These are phyloP conservation scores for Aradophagus sp. DNA, from an alignment of 1,140 invertebrate species.

Conservation along the genomic window DNA sequence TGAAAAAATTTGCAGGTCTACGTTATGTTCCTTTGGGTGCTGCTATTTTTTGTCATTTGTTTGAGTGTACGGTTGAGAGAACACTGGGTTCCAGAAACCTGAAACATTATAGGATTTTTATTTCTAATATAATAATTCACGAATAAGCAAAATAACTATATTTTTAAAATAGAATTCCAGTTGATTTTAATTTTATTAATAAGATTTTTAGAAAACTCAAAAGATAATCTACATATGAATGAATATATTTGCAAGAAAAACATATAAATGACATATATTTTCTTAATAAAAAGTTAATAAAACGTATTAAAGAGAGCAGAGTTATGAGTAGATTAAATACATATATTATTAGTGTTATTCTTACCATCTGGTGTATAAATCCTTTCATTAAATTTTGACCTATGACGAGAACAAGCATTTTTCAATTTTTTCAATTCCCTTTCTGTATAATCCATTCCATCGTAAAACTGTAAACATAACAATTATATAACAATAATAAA, in stretches of 20 bases:
- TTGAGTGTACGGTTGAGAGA: conserved; percentile 54
- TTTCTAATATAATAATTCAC: no score
- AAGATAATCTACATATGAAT: no score
- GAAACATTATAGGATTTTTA: conserved; percentile 19
- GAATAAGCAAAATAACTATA: no score
- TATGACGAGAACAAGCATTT: conserved; percentile 74
- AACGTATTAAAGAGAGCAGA: neutral
- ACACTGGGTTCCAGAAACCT: conserved; percentile 71
- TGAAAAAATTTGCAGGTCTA: no score
- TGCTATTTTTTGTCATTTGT: no score
- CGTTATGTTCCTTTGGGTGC: no score
- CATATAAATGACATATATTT: neutral
- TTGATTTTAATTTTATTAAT: no score
- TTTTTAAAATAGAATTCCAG: no score
- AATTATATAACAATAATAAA: conserved; percentile 5
- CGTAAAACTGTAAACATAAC: conserved; percentile 70
- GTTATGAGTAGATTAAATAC: no score
- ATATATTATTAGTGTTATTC: no score
- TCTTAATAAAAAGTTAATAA: neutral
- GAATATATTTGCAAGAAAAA: no score
- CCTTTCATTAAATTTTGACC: conserved; percentile 65
- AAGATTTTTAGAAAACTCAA: no score
- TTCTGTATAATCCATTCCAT: conserved; percentile 60
- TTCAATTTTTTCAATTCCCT: conserved; percentile 65
- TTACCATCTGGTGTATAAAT: conserved; percentile 69